These are phyloP conservation scores for Ophion obscuratus DNA, from an alignment of 2,888 invertebrate species.

Conservation along the genomic window DNA sequence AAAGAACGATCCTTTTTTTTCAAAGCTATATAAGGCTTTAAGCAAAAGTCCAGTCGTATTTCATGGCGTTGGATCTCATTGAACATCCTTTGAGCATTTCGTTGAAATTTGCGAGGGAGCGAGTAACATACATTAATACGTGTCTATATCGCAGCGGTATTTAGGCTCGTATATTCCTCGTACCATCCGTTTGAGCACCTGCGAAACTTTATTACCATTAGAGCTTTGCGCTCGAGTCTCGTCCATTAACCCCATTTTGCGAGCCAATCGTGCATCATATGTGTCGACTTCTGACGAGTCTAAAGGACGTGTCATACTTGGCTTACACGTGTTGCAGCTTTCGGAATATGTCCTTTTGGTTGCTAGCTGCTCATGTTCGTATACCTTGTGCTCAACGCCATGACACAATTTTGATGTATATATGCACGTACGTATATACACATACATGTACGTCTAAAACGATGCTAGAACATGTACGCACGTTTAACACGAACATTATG, in stretches of 20 bases:
- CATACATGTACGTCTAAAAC: neutral
- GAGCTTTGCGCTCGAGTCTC: constrained; percentile 38
- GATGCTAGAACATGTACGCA: constrained; percentile 9
- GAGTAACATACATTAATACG: neutral
- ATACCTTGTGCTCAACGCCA: constrained; percentile 8
- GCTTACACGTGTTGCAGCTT: neutral
- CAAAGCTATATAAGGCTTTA: neutral
- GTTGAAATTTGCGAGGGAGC: constrained; percentile 10
- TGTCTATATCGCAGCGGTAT: constrained; percentile 31
- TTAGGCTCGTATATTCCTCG: constrained; percentile 12
- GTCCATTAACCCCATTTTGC: constrained; percentile 67
- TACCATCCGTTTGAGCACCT: constrained; percentile 39
- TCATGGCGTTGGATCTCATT: neutral
- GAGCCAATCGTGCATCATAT: constrained; percentile 51
- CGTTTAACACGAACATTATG: constrained; percentile 20
- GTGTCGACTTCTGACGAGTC: neutral
- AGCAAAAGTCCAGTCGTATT: constrained; percentile 11
- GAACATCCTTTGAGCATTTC: constrained; percentile 31
- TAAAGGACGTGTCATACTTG: constrained; percentile 16
- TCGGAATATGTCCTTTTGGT: constrained; percentile 14
- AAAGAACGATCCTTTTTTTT: no score
- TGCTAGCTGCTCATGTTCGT: constrained; percentile 18
- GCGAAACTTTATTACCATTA: constrained; percentile 65
- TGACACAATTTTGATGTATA: constrained; percentile 12
- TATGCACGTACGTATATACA: neutral